phyloP scores from a whole-genome alignment of 2,797 vertebrate species.

The Epinephelus awoara region DNA sequence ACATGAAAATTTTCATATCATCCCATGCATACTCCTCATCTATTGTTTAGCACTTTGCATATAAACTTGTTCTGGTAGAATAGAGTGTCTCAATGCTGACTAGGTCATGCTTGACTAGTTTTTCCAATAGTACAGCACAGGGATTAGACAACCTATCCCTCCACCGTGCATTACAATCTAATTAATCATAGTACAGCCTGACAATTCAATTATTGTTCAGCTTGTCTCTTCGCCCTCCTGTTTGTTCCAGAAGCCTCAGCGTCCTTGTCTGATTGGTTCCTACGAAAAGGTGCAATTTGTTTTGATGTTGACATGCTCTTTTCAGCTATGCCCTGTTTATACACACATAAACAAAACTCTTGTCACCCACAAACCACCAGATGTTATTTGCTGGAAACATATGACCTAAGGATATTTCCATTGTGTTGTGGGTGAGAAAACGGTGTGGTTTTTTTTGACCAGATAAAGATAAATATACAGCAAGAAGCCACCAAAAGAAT shows the following conservation, averaged over 20 bases:
- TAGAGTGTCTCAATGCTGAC: neutral
- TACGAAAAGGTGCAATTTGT: neutral
- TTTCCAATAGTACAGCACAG: conserved; percentile 19
- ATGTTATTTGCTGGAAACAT: conserved; percentile 5
- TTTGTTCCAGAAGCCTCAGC: conserved; percentile 1
- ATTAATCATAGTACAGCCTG: conserved; percentile 54
- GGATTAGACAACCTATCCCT: conserved; percentile 10
- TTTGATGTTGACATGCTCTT: conserved; percentile 7
- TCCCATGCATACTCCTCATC: too few species aligned
- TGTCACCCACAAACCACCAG: conserved; percentile 21
- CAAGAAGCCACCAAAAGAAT: neutral
- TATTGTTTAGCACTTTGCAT: neutral
- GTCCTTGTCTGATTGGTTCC: conserved; percentile 8
- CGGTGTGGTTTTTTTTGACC: conserved; percentile 2
- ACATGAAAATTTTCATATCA: too few species aligned
- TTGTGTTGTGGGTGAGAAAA: conserved; percentile 24
- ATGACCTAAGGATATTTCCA: conserved; percentile 28
- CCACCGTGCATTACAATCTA: conserved; percentile 24
- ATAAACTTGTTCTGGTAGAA: neutral
- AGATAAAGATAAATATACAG: conserved; percentile 35
- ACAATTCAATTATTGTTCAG: conserved; percentile 53
- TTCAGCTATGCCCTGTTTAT: neutral
- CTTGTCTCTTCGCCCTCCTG: neutral
- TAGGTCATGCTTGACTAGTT: conserved; percentile 17
- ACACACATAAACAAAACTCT: conserved; percentile 3